These are phyloP conservation scores for Fistularia tabacaria DNA, from an alignment of 2,797 vertebrate genomes.

Conservation along the genomic window DNA sequence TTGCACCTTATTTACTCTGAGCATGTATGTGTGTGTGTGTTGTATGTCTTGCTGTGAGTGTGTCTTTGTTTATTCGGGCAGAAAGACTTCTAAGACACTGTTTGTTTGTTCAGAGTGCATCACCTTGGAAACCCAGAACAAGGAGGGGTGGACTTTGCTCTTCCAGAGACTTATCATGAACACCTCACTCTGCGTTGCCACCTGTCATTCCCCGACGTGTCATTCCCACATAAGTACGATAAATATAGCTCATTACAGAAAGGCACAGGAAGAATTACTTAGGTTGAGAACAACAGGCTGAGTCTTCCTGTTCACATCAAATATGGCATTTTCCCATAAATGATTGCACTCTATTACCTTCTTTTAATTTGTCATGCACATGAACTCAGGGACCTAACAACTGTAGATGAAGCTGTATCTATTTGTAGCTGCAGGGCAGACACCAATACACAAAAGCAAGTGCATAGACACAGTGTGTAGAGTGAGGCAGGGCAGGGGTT, in stretches of 20 bases:
- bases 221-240: slow-evolving; percentile 1
- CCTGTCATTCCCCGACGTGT: slow-evolving; percentile 25
- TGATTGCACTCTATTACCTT: slow-evolving; percentile 19
- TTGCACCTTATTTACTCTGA: slow-evolving; percentile 34
- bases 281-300: too few relatives aligned
- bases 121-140: slow-evolving; percentile 31
- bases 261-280: too few relatives aligned
- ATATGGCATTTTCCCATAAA: background rate
- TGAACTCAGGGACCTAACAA: slow-evolving; percentile 47
- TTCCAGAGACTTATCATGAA: slow-evolving; percentile 37
- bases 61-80: slow-evolving; percentile 43
- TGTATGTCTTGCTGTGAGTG: slow-evolving; percentile 22
- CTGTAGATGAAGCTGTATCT: slow-evolving; percentile 56
- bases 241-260: background rate
- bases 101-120: slow-evolving; percentile 43
- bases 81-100: slow-evolving; percentile 27
- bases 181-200: slow-evolving; percentile 26
- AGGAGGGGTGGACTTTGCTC: slow-evolving; percentile 19
- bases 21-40: slow-evolving; percentile 5
- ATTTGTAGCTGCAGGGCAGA: slow-evolving; percentile 56
- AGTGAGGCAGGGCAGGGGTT: slow-evolving; percentile 49
- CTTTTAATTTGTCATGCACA: slow-evolving; percentile 34
- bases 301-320: slow-evolving; percentile 2
- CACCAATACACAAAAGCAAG: slow-evolving; percentile 12
- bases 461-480: slow-evolving; percentile 33